Base-by-base conservation (phyloP, 2,113 vertebrate genomes). In the Larimichthys crocea region DNA sequence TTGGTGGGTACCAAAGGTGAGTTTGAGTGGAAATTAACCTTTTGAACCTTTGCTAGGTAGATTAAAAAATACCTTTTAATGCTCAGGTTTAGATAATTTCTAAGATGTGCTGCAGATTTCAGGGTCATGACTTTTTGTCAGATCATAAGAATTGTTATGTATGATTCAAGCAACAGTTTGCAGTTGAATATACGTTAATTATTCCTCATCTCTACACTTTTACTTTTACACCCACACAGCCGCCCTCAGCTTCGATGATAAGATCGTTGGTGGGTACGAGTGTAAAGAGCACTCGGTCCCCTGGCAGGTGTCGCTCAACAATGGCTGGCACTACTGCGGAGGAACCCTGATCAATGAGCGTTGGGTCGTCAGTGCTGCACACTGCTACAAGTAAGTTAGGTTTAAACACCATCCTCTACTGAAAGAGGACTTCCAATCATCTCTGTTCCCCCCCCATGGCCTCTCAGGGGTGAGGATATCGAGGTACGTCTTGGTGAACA, bases 401-500 rank as follows among this genome's bases (percentile, higher is more conserved):
- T 40, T 40, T 40, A 40, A 40, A 9, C 26, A 55, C n/a, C n/a
- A 14, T 14, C 9, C 10, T n/a, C 3, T 24, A 24, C n/a, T 24
- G 10, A 7, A 15, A 56, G 22, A 24, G 4, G 55, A 56, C 22
- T 26, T 15, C 5, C 16, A 7, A 57, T 22, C 24, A 19, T 12
- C 64, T 31, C 3, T 59, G 57, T 42, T 46, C 24, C n/a, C n/a
- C 4, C 0, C 7, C 17, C 9, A 5, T 17, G 24, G 40, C 19
- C 48, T 69, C 70, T 52, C 29, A 24, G 48, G 59, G 59, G 3
- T 31, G 72, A 62, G 29, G 61, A 92, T 56, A 53, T 52, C 0
- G 86, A 82, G 17, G 84, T 67, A 19, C 74, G 76, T 40, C 40
- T 96, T 49, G 95, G 94, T 0, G 92, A 95, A 80, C 91, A 94